A percentile compares a stretch with the other conserved stretches of the same genome.
Conservation (phyloP, 2,797 vertebrate species). For the Leptatherina wallacei region DNA sequence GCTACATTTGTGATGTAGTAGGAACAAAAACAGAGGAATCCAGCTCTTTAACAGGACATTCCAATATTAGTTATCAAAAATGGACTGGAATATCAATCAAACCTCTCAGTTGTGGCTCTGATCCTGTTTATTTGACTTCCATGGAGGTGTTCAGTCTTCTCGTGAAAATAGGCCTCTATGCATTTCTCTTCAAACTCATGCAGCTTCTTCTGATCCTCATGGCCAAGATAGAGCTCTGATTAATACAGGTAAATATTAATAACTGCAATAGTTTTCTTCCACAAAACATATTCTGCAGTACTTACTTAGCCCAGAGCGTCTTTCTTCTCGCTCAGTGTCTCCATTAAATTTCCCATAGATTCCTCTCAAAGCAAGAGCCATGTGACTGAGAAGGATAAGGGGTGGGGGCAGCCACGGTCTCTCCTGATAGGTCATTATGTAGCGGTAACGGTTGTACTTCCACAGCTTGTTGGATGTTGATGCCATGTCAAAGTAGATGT, state of each 20-base stretch:
- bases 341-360: slow-evolving; percentile 78
- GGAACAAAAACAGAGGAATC: background rate
- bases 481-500: slow-evolving; percentile 93
- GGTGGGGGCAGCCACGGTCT: slow-evolving; percentile 95
- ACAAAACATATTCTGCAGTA: slow-evolving; percentile 46
- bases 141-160: slow-evolving; percentile 84
- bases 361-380: slow-evolving; percentile 79
- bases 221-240: slow-evolving; percentile 90
- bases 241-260: background rate
- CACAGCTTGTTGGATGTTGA: slow-evolving; percentile 92
- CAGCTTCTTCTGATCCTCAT: slow-evolving; percentile 91
- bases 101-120: slow-evolving; percentile 89
- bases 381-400: slow-evolving; percentile 89
- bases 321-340: slow-evolving; percentile 84
- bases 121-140: slow-evolving; percentile 87
- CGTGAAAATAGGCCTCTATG: slow-evolving; percentile 89
- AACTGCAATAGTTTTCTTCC: background rate
- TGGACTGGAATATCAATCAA: slow-evolving; percentile 21
- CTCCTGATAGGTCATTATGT: slow-evolving; percentile 95
- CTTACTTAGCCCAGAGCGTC: slow-evolving; percentile 92
- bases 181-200: slow-evolving; percentile 96
- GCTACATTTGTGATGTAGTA: background rate
- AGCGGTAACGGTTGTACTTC: slow-evolving; percentile 97
- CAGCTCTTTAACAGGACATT: background rate
- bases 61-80: background rate